Percentiles rank a stretch among this genome's conserved stretches.
Evolutionary conservation across 2,797 vertebrate genomes (phyloP).

Genomic region (Micrastur ruficollis): DNA sequence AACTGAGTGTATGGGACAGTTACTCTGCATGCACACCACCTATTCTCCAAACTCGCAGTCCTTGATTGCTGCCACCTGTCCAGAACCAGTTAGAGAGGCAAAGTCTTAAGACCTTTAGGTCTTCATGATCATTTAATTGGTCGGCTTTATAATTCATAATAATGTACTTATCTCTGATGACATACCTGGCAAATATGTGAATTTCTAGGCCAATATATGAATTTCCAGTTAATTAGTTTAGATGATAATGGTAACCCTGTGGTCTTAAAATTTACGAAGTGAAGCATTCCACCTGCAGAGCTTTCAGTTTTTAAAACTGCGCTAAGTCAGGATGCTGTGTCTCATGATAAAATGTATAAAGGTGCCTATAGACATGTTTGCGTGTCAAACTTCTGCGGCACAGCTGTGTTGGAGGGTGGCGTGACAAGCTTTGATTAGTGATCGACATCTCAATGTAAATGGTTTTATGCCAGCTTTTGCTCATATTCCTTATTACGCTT

Average conservation of each 20-base stretch:
- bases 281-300: background rate
- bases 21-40: rapidly evolving
- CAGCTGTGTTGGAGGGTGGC: background rate
- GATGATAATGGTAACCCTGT: background rate
- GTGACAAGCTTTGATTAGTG: background rate
- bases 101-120: background rate
- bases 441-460: background rate
- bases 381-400: background rate
- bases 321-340: background rate
- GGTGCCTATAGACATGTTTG: background rate
- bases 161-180: background rate
- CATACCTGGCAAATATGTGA: background rate
- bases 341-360: background rate
- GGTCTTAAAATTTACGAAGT: background rate
- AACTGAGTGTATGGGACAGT: background rate
- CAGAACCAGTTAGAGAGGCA: background rate
- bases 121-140: background rate
- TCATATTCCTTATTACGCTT: background rate
- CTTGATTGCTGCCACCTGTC: background rate
- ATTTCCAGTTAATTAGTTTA: background rate
- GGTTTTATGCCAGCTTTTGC: background rate
- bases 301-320: background rate
- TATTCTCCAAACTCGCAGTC: background rate
- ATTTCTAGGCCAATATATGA: background rate
- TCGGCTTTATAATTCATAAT: background rate